Base-by-base conservation (phyloP, 2,888 invertebrate genomes). In the Keiferia lycopersicella region DNA sequence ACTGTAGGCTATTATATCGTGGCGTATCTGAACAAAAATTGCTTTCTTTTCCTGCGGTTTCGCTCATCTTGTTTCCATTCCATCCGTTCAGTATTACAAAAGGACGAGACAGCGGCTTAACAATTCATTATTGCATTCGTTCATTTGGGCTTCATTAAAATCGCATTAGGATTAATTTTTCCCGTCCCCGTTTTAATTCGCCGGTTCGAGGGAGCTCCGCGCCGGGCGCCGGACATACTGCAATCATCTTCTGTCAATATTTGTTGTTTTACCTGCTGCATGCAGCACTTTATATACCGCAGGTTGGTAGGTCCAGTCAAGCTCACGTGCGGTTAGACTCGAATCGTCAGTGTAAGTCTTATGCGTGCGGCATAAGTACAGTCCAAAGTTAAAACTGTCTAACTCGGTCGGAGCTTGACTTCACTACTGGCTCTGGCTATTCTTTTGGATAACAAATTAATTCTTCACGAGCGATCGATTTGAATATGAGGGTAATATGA, bases 141-240 rank as follows among this genome's bases (percentile, higher is more conserved):
- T 88, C 86, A 86, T 88, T 90, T 87, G 81, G 83, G 84, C 86
- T 91, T 91, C 91, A 91, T 91, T 91, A 91, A 91, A 90, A 91
- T 91, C 91, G 91, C 87, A 91, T 91, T 91, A 91, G 91, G 91
- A 91, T 91, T 91, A 91, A 88, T 91, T 90, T 90, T 91, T 91
- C 88, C 88, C 90, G 86, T 89, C 87, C 90, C 87, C 80, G 81
- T 88, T 91, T 91, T 88, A 89, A 91, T 89, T 91, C 86, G 80
- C 84, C 84, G 88, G 87, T 85, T 86, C 87, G 80, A 87, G 88
- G 90, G 88, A 87, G 84, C 87, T 78, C 26, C 14, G 12, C 18
- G 18, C 18, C 7, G 18, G 18, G 73, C 77, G 82, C 80, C 79
- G 83, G 87, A 82, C 87, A 26, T 12, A 14, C 22, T 83, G 88